Evolutionary conservation across 2,113 vertebrate genomes (phyloP), one percentile per base, ranked within the genome.

Genomic region (Pseudorectes ferrugineus): DNA sequence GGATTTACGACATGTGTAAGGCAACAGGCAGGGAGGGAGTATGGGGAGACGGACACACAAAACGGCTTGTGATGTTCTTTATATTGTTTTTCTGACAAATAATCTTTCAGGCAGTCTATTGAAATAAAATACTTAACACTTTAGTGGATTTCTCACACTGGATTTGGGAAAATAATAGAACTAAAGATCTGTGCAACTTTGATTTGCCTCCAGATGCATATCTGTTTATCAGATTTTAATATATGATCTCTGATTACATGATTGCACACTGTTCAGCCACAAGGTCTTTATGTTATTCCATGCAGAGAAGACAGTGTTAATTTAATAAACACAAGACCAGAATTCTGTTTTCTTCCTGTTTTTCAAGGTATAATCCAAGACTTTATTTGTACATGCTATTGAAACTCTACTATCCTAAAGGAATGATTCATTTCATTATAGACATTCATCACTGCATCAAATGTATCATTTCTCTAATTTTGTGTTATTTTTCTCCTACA

Each of bases 11-110:
- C 74, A 42, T 11, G 59, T 57, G 72, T 46, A 20, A 43, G 81
- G 93, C 61, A 95, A 93, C 85, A 85, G 92, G 87, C 87, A 74
- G 75, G 91, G 91, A 88, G 77, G 79, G 70, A 85, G 73, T 5
- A 2, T 1, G 28, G 58, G 49, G 42, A 90, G 46, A 66, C 7
- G 42, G 90, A 78, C 77, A 23, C 12, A 48, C 46, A 43, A 23
- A 85, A 67, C 48, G 24, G 12, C 40, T 78, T 26, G 0, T 38
- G 25, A 38, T 52, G 40, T 14, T 43, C 72, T 85, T 81, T 35
- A 26, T 1, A 23, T 10, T 13, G 58, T 24, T 91, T 70, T 95
- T 48, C 68, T 40, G 68, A n/a, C 28, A 81, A 91, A 92, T 40
- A 92, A 77, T 57, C 33, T 42, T 91, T 66, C 46, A 8, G 35